Base-by-base conservation (phyloP, 2,113 vertebrate genomes). In the Hypanus sabinus region DNA sequence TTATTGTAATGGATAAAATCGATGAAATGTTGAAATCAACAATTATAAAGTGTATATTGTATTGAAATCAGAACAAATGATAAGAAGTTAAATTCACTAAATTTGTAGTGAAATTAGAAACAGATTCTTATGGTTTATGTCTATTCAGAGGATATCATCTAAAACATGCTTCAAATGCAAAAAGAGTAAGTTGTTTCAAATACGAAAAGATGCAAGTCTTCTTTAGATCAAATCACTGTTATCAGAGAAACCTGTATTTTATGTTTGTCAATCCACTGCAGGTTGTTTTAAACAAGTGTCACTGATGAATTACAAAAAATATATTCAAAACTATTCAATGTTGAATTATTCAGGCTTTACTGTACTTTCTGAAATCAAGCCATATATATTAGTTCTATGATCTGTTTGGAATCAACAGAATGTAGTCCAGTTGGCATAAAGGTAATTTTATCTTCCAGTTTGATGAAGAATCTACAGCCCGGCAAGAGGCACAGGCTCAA, bases 391-490 rank as follows among this genome's bases (percentile, higher is more conserved):
- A 46, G 11, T 71, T 18, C 65, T 71, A 38, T 24, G 57, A 90
- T 83, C 14, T 90, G 87, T 90, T 90, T 90, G 30, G 87, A 73
- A 71, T 46, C 33, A 38, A 71, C 65, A 71, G 83, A 27, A 33
- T 88, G 20, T 57, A 80, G 36, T 57, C 38, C 30, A 65, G 94
- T 73, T 91, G 30, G 75, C n/a, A 62, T 38, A 87, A 36, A 93
- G 27, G 55, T 36, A 22, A 2, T 91, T 94, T 95, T 94, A 36
- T 3, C 91, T 94, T 96, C 38, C 95, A 99, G 99, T 97, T 98
- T 96, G 98, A 99, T 95, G 98, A 99, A 95, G 98, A 99, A 96
- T 98, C 98, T 96, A 95, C 98, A 36, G 96, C 96, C 95, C 97
- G 98, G 95, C 99, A 99, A 95, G 98, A 99, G 96, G 97, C 98